These are phyloP conservation scores for Microcebus murinus DNA, from an alignment of 2,113 vertebrate species.

Conservation along the genomic window DNA sequence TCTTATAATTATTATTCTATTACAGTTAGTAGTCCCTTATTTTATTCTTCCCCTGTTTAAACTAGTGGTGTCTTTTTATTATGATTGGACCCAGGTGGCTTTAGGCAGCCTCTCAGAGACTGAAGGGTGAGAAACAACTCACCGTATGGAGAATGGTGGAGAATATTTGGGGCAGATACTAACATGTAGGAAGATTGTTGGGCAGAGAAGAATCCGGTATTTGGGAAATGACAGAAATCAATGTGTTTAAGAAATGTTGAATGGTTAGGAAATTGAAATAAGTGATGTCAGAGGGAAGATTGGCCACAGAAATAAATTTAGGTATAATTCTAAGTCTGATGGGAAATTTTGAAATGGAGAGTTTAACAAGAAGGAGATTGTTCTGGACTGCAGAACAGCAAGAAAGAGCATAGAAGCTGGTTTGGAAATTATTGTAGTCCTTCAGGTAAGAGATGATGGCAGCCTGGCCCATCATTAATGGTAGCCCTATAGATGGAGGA, in stretches of 20 bases:
- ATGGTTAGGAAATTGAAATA: not conserved
- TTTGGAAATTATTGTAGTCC: not conserved
- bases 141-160: not conserved
- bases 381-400: not conserved
- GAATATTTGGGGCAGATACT: not conserved
- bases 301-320: not conserved
- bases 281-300: not conserved
- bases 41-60: not conserved
- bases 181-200: not conserved
- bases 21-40: not conserved
- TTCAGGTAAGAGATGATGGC: not conserved
- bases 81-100: not conserved
- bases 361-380: not conserved
- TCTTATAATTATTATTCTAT: not conserved
- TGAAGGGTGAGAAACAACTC: not conserved
- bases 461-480: not conserved
- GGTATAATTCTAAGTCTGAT: not conserved
- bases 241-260: not conserved
- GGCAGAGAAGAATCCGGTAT: not conserved
- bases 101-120: not conserved
- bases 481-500: not conserved
- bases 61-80: not conserved
- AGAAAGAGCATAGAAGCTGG: not conserved
- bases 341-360: not conserved
- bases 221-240: not conserved